Evolutionary conservation across 2,113 vertebrate genomes (phyloP), one percentile per base, ranked within the genome.

Genomic region (Dunckerocampus dactyliophorus): DNA sequence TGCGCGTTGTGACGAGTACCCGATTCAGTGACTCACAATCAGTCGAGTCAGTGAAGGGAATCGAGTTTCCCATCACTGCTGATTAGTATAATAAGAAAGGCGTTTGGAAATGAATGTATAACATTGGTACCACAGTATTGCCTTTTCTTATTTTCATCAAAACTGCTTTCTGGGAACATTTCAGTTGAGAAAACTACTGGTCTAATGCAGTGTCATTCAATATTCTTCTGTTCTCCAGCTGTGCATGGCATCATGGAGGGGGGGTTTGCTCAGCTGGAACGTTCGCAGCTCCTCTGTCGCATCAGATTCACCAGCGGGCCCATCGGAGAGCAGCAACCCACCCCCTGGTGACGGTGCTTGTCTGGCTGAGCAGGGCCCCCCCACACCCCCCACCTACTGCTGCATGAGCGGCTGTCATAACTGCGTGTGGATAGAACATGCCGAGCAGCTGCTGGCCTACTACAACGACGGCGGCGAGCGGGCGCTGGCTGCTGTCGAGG

Each of bases 391-490:
- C 28, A 89, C 90, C 0, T 89, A 92, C 85, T 99, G 96, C 87
- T 99, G 96, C 58, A 94, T 97, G 87, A 95, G 93, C 0, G 96
- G 96, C 62, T 99, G 96, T 52, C 92, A 93, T 48, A 94, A 84
- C 89, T 99, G 97, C 0, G 95, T 98, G 13, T 98, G 95, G 97
- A 84, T 98, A 1, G 87, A 80, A 0, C 92, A 98, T 0, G 91
- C 94, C 0, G 92, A 95, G 37, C 82, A 84, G 47, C 91, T 98
- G 75, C 81, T 95, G 65, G 65, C 31, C 21, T 91, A 71, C 60
- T 94, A 92, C 77, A 79, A 34, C 1, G 92, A 96, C 0, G 93
- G 93, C 0, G 92, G 92, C 0, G 76, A 88, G 1, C 82, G 16
- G 12, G 95, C 94, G 0, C 75, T 98, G 66, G 88, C 81, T 0